These are phyloP conservation scores for Sweltsa coloradensis DNA, from an alignment of 1,140 invertebrate genomes.

Conservation along the genomic window DNA sequence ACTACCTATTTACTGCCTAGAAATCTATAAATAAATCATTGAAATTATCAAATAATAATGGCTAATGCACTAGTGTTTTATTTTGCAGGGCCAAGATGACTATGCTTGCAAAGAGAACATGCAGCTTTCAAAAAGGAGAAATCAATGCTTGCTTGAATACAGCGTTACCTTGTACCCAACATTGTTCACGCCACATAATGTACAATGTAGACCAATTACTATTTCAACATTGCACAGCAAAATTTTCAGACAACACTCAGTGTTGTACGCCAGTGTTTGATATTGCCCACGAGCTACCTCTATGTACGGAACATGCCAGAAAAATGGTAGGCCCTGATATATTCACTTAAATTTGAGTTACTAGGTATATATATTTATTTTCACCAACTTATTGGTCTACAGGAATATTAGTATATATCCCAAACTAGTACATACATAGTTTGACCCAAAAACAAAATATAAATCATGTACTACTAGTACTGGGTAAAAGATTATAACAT, in stretches of 20 bases:
- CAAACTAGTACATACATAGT: no score
- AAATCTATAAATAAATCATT: no score
- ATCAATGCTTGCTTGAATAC: conserved; percentile 39
- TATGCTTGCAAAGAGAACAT: conserved; percentile 9
- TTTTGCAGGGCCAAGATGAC: conserved; percentile 8
- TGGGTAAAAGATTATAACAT: no score
- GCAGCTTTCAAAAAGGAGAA: conserved; percentile 9
- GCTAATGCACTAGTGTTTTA: background rate
- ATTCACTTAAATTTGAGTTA: conserved; percentile 14
- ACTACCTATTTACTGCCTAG: no score
- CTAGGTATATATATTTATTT: no score
- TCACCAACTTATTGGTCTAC: no score
- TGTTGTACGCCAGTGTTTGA: conserved; percentile 81
- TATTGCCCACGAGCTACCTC: conserved; percentile 65
- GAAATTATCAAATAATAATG: no score
- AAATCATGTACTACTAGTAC: no score
- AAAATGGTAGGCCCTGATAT: conserved; percentile 48
- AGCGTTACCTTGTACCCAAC: conserved; percentile 68
- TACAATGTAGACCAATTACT: conserved; percentile 75
- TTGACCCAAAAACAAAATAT: no score
- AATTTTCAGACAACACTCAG: conserved; percentile 74
- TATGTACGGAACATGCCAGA: conserved; percentile 70
- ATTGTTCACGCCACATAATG: conserved; percentile 78
- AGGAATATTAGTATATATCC: no score
- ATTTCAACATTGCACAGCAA: conserved; percentile 81